phyloP scores from a whole-genome alignment of 2,797 vertebrate species.

The Micropoecilia bifurca region DNA sequence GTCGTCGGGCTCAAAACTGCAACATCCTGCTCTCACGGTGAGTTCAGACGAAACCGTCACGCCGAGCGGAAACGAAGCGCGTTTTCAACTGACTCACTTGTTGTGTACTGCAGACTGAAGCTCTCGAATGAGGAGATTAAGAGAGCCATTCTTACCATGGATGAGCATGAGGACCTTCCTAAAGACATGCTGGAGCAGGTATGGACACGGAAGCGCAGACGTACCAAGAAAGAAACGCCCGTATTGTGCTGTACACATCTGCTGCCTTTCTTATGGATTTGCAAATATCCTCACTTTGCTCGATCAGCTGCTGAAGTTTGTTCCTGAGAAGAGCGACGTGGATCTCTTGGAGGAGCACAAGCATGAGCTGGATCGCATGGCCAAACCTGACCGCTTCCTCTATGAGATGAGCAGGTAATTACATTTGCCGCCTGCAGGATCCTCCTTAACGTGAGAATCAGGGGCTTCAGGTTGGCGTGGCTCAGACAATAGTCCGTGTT shows the following conservation, averaged over 20 bases:
- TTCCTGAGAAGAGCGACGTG: constrained; percentile 96
- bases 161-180: constrained; percentile 97
- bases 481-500: constrained; percentile 58
- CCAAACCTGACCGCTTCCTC: constrained; percentile 95
- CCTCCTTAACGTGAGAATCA: background rate
- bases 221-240: background rate
- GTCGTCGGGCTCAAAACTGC: constrained; percentile 97
- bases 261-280: background rate
- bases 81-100: background rate
- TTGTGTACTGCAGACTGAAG: constrained; percentile 86
- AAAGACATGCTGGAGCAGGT: constrained; percentile 99
- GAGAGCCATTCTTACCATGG: constrained; percentile 96
- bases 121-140: constrained; percentile 98
- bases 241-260: background rate
- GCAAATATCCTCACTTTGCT: background rate
- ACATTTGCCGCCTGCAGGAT: background rate
- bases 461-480: constrained; percentile 11
- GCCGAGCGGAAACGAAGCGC: background rate
- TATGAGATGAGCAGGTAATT: constrained; percentile 98
- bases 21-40: constrained; percentile 98
- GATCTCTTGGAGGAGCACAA: constrained; percentile 97
- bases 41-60: constrained; percentile 7
- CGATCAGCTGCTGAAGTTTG: constrained; percentile 93
- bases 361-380: constrained; percentile 97
- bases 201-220: background rate